Evolutionary conservation across 2,888 invertebrate genomes (phyloP), one percentile per base, ranked within the genome.

Genomic region (Melanostoma mellinum): DNA sequence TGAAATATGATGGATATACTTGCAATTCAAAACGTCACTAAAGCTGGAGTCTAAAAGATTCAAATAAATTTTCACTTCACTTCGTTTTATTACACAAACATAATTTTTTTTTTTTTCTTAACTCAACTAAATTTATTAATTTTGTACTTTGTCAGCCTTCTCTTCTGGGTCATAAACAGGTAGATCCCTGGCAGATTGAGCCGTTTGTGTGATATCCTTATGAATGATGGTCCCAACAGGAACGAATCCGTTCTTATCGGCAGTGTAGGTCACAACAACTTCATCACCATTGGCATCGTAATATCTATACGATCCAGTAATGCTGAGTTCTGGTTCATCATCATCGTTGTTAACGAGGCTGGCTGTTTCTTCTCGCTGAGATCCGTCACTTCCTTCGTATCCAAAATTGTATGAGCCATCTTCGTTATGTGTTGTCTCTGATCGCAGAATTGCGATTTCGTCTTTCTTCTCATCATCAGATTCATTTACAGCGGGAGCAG

Each of bases 241-340:
- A 6, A 91, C 90, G 58, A 90, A 91, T 38, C 91, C 91, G 77
- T 91, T 89, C 46, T 87, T 87, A 60, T 90, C 91, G 8, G 91
- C 91, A 0, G 91, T 91, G 48, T 91, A 91, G 85, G 86, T 87
- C 1, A 91, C 91, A 71, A 88, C 89, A 1, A 90, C 89, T 36
- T 88, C 87, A n/a, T 88, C 78, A 40, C 90, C 90, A 2, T 86
- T 69, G 0, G 87, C 89, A 73, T 91, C 88, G 71, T 88, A 80
- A 76, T 91, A 91, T 63, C 86, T 88, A 85, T 91, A 91, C 67
- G 88, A 89, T 20, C 91, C 91, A 30, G 86, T 86, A 3, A 91
- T 86, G 48, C 88, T 89, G 4, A 90, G 81, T 0, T 86, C 85
- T 36, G 89, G 86, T 0, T 88, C 86, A 0, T 89, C 88, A 5